Percentiles rank a stretch among this genome's conserved stretches.
Conservation (phyloP, 2,113 vertebrate species). For the Rhynchopsitta pachyrhyncha region DNA sequence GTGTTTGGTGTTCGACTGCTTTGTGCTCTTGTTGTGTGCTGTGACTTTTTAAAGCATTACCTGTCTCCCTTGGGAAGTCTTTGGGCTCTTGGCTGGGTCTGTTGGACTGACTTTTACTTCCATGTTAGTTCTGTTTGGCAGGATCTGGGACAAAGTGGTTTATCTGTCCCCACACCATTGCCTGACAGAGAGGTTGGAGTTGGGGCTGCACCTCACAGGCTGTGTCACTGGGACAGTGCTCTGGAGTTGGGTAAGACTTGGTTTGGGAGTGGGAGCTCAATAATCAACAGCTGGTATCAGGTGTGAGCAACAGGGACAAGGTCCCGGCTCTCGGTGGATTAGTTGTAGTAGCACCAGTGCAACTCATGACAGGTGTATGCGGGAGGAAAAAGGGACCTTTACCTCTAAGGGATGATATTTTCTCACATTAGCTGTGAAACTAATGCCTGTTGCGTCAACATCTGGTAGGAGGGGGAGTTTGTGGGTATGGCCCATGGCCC, state of each 20-base stretch:
- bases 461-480: neutral
- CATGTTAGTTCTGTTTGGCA: neutral
- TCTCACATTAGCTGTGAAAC: neutral
- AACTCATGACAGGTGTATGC: neutral
- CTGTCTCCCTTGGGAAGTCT: neutral
- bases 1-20: neutral
- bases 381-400: neutral
- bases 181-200: too few relatives aligned
- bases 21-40: neutral
- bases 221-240: neutral
- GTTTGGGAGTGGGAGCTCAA: neutral
- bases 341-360: neutral
- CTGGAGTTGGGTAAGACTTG: too few relatives aligned
- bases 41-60: neutral
- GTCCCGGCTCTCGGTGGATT: fast-evolving
- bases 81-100: neutral
- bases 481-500: fast-evolving
- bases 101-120: neutral
- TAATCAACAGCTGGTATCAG: neutral
- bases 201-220: fast-evolving
- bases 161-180: fast-evolving
- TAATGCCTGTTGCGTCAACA: neutral
- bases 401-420: neutral
- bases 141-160: neutral
- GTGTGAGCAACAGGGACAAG: neutral